These are phyloP conservation scores for Drosophila lacteicornis DNA, from an alignment of 1,140 invertebrate genomes.

Conservation along the genomic window DNA sequence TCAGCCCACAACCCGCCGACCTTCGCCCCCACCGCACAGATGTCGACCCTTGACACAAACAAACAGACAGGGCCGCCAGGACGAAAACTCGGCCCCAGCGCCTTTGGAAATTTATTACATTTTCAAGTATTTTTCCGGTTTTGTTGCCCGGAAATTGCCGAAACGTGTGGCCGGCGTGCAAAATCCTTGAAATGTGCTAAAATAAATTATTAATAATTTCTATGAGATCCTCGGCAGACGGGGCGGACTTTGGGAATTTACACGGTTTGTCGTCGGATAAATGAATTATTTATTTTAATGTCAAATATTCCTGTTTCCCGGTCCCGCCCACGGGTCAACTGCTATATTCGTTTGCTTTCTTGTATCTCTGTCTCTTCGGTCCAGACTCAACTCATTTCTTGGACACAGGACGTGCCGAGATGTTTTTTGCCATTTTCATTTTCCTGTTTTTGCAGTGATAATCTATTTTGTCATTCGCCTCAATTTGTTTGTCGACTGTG, in stretches of 20 bases:
- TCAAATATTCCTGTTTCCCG: slow-evolving; percentile 46
- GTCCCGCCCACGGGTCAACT: slow-evolving; percentile 44
- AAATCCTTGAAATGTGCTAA: slow-evolving; percentile 76
- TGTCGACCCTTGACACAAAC: slow-evolving; percentile 59
- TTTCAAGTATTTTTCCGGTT: slow-evolving; percentile 80
- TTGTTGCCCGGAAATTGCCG: slow-evolving; percentile 76
- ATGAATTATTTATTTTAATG: slow-evolving; percentile 82
- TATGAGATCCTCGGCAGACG: slow-evolving; percentile 42
- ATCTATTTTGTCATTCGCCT: slow-evolving; percentile 68
- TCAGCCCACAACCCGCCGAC: slow-evolving; percentile 1
- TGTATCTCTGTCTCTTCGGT: slow-evolving; percentile 13
- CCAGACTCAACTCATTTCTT: slow-evolving; percentile 39
- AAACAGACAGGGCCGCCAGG: slow-evolving; percentile 19
- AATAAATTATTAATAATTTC: slow-evolving; percentile 82
- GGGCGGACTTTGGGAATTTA: slow-evolving; percentile 46
- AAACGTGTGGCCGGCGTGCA: slow-evolving; percentile 74
- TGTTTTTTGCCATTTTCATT: slow-evolving; percentile 33
- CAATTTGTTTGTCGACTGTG: slow-evolving; percentile 58
- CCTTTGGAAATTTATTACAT: slow-evolving; percentile 76
- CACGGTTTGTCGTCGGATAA: slow-evolving; percentile 57
- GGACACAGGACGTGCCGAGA: slow-evolving; percentile 20
- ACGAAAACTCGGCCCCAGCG: slow-evolving; percentile 37
- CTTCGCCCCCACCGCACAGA: slow-evolving; percentile 13
- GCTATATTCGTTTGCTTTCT: slow-evolving; percentile 18
- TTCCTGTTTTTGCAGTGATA: slow-evolving; percentile 50